These are phyloP conservation scores for Sphaerodactylus townsendi DNA, from an alignment of 2,113 vertebrate species.

Conservation along the genomic window DNA sequence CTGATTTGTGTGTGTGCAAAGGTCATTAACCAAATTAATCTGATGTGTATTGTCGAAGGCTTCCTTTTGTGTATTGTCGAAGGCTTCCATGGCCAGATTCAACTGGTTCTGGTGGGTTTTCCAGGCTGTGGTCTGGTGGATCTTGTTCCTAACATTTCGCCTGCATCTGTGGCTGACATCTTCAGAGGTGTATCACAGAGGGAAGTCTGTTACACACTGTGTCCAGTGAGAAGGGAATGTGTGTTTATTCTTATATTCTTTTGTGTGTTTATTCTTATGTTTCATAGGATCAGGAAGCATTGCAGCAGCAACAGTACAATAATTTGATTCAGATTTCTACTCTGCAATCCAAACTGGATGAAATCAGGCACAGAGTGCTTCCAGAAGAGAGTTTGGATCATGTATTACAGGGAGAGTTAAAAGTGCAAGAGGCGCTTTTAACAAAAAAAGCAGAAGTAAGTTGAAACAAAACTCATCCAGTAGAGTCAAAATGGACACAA, in stretches of 20 bases:
- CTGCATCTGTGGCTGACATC: too few relatives aligned
- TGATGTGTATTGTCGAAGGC: neutral
- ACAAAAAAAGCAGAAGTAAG: constrained; percentile 80
- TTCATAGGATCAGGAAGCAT: constrained; percentile 85
- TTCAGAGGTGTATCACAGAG: too few relatives aligned
- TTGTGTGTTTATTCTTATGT: constrained; percentile 5
- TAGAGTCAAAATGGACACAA: neutral
- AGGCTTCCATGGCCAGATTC: too few relatives aligned
- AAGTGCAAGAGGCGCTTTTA: constrained; percentile 73
- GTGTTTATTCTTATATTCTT: constrained; percentile 2
- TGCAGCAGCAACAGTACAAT: constrained; percentile 85
- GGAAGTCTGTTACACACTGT: too few relatives aligned
- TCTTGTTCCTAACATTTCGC: too few relatives aligned
- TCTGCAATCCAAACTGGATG: constrained; percentile 84
- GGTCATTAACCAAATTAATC: neutral
- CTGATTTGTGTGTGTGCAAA: neutral
- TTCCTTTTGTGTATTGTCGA: too few relatives aligned
- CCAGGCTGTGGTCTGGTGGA: too few relatives aligned
- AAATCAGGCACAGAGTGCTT: constrained; percentile 75
- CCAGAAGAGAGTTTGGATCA: constrained; percentile 57
- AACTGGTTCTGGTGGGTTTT: too few relatives aligned
- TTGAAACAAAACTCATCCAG: neutral
- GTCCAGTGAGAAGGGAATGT: too few relatives aligned
- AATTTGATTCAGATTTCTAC: constrained; percentile 85
- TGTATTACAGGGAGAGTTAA: constrained; percentile 72